Evolutionary conservation across 2,888 invertebrate species (phyloP), one percentile per base, ranked within the genome.

Genomic region (Poecilobothrus nobilitatus): DNA sequence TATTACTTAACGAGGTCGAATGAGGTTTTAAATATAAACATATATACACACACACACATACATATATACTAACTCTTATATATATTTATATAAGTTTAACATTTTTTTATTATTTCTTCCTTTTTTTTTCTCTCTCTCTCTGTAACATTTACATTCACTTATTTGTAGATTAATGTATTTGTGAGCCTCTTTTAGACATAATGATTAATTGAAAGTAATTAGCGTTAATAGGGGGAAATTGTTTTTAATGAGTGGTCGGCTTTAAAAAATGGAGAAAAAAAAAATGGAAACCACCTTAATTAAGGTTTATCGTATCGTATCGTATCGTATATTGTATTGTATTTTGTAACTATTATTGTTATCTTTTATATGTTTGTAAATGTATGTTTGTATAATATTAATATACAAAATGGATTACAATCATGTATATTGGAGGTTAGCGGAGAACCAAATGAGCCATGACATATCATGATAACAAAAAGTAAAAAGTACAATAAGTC

Each of bases 221-320:
- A 63, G 63, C 63, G 27, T 63, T 63, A 63, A 63, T 63, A 63
- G 63, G 27, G 27, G 27, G 63, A 63, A 63, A 63, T 63, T 63
- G 63, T 63, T 63, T 63, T 63, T 63, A 63, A 63, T 63, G 63
- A 63, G 63, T 63, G 63, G 63, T 63, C 63, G 63, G 18, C 53
- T 53, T 53, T 53, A 53, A 53, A 53, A 2, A 37, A 37, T 10
- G 7, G 7, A 10, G 7, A 37, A 7, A 37, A 37, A 37, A 37
- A 8, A 37, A 37, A 8, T 2, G 9, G 7, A 37, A 53, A 53
- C 53, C 53, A 53, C 53, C 53, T 53, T 53, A 9, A 15, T 53
- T 18, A 18, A 3, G 27, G 27, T 27, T 27, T 27, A 27, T 27
- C 27, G 27, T 27, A 27, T 27, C 27, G 27, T 27, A 27, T 27